A percentile compares a stretch with the other conserved stretches of the same genome.
Conservation (phyloP, 1,140 invertebrate species). For the Trichogramma pretiosum region DNA sequence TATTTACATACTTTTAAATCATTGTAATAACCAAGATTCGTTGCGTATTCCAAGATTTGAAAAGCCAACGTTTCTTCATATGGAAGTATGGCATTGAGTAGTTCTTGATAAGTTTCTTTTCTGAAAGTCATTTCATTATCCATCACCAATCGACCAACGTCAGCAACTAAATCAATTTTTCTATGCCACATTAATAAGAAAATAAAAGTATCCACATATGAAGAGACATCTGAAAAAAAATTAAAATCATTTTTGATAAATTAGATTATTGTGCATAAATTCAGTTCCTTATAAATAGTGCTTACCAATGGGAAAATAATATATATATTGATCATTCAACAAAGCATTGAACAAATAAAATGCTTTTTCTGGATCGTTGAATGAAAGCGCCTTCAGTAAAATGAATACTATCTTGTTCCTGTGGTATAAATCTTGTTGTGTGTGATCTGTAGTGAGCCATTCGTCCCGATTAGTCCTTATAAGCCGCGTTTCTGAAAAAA, state of each 20-base stretch:
- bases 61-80: slow-evolving; percentile 19
- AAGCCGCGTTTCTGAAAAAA: slow-evolving; percentile 15
- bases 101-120: slow-evolving; percentile 17
- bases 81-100: slow-evolving; percentile 21
- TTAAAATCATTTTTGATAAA: slow-evolving; percentile 5
- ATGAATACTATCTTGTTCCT: slow-evolving; percentile 17
- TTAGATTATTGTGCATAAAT: slow-evolving; percentile 3
- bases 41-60: slow-evolving; percentile 25
- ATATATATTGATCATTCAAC: slow-evolving; percentile 23
- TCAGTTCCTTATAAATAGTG: slow-evolving; percentile 4
- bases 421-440: slow-evolving; percentile 11
- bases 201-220: slow-evolving; percentile 19
- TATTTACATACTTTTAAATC: slow-evolving; percentile 21
- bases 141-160: slow-evolving; percentile 20
- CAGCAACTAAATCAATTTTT: slow-evolving; percentile 8
- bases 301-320: slow-evolving; percentile 29
- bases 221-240: slow-evolving; percentile 23
- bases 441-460: slow-evolving; percentile 17
- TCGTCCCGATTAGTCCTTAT: slow-evolving; percentile 16
- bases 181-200: slow-evolving; percentile 3
- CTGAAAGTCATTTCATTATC: slow-evolving; percentile 19
- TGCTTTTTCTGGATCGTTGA: slow-evolving; percentile 20
- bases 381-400: slow-evolving; percentile 24
- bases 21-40: slow-evolving; percentile 24
- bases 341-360: slow-evolving; percentile 25